These are phyloP conservation scores for Quadroppia sp. DNA, from an alignment of 2,888 invertebrate species.

Conservation along the genomic window DNA sequence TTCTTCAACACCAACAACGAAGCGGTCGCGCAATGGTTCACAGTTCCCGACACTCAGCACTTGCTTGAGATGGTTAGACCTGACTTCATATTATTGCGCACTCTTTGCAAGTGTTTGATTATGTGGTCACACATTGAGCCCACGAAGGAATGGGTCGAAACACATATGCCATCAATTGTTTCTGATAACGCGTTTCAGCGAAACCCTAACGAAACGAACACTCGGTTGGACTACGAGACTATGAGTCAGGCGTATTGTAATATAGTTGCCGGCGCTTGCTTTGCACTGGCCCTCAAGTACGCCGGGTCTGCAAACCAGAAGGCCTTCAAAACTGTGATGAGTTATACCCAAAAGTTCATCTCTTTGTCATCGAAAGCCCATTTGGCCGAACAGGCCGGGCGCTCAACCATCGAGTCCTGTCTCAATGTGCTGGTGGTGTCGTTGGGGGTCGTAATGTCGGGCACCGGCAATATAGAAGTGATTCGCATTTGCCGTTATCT, in stretches of 20 bases:
- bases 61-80: constrained; percentile 85
- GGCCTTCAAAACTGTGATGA: constrained; percentile 69
- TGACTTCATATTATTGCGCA: constrained; percentile 77
- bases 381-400: constrained; percentile 76
- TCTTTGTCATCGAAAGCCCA: constrained; percentile 65
- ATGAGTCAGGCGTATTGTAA: constrained; percentile 97
- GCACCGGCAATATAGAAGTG: constrained; percentile 79
- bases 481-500: constrained; percentile 79
- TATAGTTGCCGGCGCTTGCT: constrained; percentile 87
- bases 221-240: constrained; percentile 75
- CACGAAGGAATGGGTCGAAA: constrained; percentile 74
- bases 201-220: constrained; percentile 40
- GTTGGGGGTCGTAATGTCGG: constrained; percentile 84
- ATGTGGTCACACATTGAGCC: constrained; percentile 82
- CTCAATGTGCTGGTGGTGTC: constrained; percentile 76
- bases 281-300: constrained; percentile 86
- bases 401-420: constrained; percentile 82
- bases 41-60: constrained; percentile 82
- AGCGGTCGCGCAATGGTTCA: constrained; percentile 85
- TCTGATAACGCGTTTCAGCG: constrained; percentile 72
- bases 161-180: constrained; percentile 68
- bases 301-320: constrained; percentile 82
- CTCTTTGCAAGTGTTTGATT: constrained; percentile 74
- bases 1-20: constrained; percentile 76
- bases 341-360: constrained; percentile 65